phyloP scores from a whole-genome alignment of 2,113 vertebrate species.

The Seriola aureovittata region DNA sequence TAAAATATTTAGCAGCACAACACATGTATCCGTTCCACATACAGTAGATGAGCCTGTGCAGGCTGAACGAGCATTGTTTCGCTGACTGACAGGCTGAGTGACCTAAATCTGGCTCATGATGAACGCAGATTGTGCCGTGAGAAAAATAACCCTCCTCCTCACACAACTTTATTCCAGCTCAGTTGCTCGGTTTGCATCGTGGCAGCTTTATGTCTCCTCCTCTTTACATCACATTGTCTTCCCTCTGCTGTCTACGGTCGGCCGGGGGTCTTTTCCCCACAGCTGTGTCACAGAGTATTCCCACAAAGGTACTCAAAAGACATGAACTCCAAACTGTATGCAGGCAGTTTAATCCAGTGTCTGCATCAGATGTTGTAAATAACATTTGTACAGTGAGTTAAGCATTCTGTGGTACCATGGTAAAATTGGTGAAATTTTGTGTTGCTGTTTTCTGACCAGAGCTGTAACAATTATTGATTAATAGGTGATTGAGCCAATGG shows the following conservation, averaged over 20 bases:
- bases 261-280: constrained; percentile 30
- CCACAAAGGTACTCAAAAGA: constrained; percentile 8
- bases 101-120: constrained; percentile 54
- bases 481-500: constrained; percentile 93
- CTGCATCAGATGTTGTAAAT: background rate
- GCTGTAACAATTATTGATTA: constrained; percentile 20
- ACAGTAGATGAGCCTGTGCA: constrained; percentile 18
- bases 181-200: constrained; percentile 56
- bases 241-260: constrained; percentile 28
- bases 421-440: background rate
- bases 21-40: constrained; percentile 11
- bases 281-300: constrained; percentile 41
- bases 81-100: constrained; percentile 50
- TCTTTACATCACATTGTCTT: constrained; percentile 46
- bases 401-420: background rate
- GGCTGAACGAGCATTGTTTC: background rate
- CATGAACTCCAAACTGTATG: background rate
- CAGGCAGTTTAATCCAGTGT: constrained; percentile 1
- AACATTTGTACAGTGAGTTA: too few species aligned
- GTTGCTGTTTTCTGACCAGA: background rate
- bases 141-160: constrained; percentile 60
- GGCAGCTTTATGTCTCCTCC: constrained; percentile 65
- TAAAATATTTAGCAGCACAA: constrained; percentile 20
- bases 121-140: constrained; percentile 44
- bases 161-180: constrained; percentile 62